Base-by-base conservation (phyloP, 2,888 invertebrate species). In the Andrena camellia region DNA sequence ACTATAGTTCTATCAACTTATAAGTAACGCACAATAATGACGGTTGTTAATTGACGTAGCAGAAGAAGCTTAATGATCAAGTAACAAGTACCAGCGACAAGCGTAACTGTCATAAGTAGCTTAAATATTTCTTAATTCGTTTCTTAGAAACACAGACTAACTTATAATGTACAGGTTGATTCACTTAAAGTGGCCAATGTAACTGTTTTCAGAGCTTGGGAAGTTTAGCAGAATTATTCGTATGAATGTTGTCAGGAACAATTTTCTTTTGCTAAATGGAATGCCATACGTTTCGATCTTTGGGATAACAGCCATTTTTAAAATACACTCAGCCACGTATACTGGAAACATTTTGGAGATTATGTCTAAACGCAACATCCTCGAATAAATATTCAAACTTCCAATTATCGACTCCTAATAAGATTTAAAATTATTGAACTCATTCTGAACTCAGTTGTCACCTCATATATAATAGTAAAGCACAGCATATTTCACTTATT, bases 301-400 rank as follows among this genome's bases (percentile, higher is more conserved):
- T 50, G n/a, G n/a, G n/a, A n/a, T n/a, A 17, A n/a, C n/a, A 50
- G 50, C 50, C n/a, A 50, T 50, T 50, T 50, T 50, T 50, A n/a
- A n/a, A 50, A n/a, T 4, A 50, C 13, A 50, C 13, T 50, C 13
- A 50, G n/a, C n/a, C 10, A 2, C 1, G n/a, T 50, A n/a, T 50
- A n/a, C n/a, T 50, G n/a, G 13, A 50, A n/a, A 50, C 50, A 50
- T 2, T n/a, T n/a, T 50, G 17, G n/a, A 50, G n/a, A n/a, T 50
- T 50, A 2, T n/a, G n/a, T n/a, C n/a, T n/a, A n/a, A 17, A n/a
- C 7, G 3, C 3, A 50, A 17, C n/a, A n/a, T 42, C 42, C 42
- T 42, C 3, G 5, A 6, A 50, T 50, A n/a, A n/a, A 52, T 52
- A 52, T 20, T 20, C 20, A 20, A 52, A 52, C 17, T 20, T 52